Percentiles rank a stretch among this genome's conserved stretches.
Evolutionary conservation across 2,113 vertebrate genomes (phyloP).

Genomic region (Numenius arquata): DNA sequence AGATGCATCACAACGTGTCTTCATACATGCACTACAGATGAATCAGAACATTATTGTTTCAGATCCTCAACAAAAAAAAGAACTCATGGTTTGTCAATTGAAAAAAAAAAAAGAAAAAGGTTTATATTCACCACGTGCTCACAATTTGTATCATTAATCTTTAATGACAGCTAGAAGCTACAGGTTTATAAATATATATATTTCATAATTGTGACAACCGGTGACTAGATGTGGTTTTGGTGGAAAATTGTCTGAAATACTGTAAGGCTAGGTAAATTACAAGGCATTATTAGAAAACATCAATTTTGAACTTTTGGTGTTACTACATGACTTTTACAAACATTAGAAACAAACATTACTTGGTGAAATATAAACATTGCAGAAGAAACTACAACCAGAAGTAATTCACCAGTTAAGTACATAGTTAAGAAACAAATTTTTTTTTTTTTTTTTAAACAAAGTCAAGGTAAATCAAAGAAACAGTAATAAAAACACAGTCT

Average conservation of each 20-base stretch:
- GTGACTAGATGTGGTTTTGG: constrained; percentile 13
- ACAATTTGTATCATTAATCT: constrained; percentile 14
- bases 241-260: constrained; percentile 42
- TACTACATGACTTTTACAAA: constrained; percentile 1
- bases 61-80: neutral
- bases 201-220: constrained; percentile 36
- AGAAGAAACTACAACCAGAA: constrained; percentile 17
- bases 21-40: fast-evolving
- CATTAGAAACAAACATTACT: constrained; percentile 24
- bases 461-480: neutral
- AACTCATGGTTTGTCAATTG: neutral
- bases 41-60: neutral
- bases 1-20: neutral
- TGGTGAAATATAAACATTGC: constrained; percentile 4
- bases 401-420: neutral
- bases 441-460: neutral
- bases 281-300: constrained; percentile 65
- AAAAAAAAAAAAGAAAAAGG: neutral
- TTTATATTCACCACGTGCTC: neutral
- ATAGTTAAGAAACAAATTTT: neutral
- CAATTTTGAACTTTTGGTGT: neutral
- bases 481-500: neutral
- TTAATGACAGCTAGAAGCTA: constrained; percentile 58
- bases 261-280: constrained; percentile 65
- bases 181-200: constrained; percentile 54